These are phyloP conservation scores for Rhopalosiphum maidis DNA, from an alignment of 1,140 invertebrate genomes.

Conservation along the genomic window DNA sequence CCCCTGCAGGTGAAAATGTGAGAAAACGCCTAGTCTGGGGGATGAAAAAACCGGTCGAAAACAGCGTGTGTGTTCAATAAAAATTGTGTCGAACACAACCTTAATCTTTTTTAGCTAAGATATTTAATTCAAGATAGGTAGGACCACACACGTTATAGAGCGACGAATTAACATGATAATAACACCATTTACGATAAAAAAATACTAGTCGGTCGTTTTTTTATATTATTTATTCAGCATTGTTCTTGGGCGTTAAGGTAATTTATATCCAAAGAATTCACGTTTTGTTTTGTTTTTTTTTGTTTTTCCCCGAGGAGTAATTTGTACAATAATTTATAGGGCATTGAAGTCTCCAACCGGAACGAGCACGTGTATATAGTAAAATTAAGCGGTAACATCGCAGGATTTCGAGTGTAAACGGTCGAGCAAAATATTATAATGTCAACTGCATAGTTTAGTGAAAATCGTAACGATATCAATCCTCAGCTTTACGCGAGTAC, in stretches of 20 bases:
- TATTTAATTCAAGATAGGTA: constrained; percentile 1
- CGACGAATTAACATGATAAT: constrained; percentile 47
- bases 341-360: constrained; percentile 47
- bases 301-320: constrained; percentile 14
- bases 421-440: background rate
- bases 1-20: constrained; percentile 53
- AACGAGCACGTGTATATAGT: constrained; percentile 23
- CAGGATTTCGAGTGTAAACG: background rate
- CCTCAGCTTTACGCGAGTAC: too few species aligned
- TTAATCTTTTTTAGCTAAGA: constrained; percentile 41
- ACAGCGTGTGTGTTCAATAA: constrained; percentile 52
- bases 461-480: background rate
- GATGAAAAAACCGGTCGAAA: constrained; percentile 52
- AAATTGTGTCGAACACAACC: constrained; percentile 49
- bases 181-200: constrained; percentile 55
- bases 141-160: constrained; percentile 26
- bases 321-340: constrained; percentile 47
- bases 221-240: constrained; percentile 52
- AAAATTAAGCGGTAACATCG: constrained; percentile 18
- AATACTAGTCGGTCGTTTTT: background rate
- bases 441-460: background rate
- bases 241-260: constrained; percentile 49
- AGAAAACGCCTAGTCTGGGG: constrained; percentile 38
- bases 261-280: constrained; percentile 36
- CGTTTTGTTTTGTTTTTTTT: background rate